Evolutionary conservation across 2,888 invertebrate genomes (phyloP).

Genomic region (Drosophila nr. medialis): DNA sequence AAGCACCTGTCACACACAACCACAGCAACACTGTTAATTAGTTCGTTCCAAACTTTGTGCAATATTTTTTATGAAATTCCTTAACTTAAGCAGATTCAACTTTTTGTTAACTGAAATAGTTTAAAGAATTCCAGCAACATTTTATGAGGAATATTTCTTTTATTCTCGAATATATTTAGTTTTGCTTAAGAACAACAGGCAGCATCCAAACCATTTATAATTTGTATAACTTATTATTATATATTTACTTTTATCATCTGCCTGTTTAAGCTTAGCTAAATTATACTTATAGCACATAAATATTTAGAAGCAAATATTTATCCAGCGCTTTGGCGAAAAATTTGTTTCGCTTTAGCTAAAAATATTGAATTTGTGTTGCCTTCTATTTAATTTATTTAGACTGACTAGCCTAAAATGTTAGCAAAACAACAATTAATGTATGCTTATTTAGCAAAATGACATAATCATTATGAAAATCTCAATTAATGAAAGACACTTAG

Average conservation of each 20-base stretch:
- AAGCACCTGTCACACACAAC: conserved; percentile 1
- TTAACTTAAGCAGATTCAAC: conserved; percentile 6
- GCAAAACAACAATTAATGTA: conserved; percentile 44
- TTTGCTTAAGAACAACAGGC: conserved; percentile 10
- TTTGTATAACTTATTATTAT: conserved; percentile 1
- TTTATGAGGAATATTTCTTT: not conserved
- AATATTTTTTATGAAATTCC: conserved; percentile 29
- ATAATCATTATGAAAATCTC: conserved; percentile 36
- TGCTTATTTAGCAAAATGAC: conserved; percentile 40
- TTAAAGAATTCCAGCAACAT: not conserved
- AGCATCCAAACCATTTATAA: conserved; percentile 6
- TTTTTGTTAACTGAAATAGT: not conserved
- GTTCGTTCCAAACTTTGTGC: conserved; percentile 35
- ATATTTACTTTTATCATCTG: not conserved
- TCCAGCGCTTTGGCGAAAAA: conserved; percentile 54
- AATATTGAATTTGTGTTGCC: conserved; percentile 54
- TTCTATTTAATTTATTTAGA: conserved; percentile 74
- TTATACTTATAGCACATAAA: conserved; percentile 27
- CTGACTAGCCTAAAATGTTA: conserved; percentile 80
- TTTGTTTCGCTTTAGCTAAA: conserved; percentile 50
- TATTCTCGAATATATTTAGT: conserved; percentile 7
- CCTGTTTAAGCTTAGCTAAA: conserved; percentile 31
- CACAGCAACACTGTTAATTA: not conserved
- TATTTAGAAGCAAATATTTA: conserved; percentile 70
- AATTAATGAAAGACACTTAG: conserved; percentile 49